Conservation (phyloP, 2,113 vertebrate species). For the Perca flavescens region DNA sequence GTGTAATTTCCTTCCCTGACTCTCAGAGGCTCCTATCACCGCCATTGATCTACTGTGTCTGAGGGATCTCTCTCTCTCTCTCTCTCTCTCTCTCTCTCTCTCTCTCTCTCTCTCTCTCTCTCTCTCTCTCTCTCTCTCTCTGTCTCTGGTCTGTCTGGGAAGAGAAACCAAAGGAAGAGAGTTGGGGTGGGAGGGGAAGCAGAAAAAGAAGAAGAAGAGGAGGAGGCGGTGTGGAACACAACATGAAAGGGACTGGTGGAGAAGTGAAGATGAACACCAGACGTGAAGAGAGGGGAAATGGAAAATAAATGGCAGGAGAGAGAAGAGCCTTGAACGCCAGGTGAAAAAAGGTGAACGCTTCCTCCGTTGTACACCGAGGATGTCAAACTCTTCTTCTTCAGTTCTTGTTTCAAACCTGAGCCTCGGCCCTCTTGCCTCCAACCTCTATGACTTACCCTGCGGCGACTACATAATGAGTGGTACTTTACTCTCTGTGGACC, state of each 20-base stretch:
- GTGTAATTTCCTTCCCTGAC: conserved; percentile 78
- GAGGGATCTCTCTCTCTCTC: conserved; percentile 51
- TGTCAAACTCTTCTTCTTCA: conserved; percentile 7
- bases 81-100: conserved; percentile 47
- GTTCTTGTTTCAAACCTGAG: conserved; percentile 37
- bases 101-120: conserved; percentile 49
- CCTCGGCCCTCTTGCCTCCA: conserved; percentile 11
- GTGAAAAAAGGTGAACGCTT: background rate
- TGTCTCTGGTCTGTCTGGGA: conserved; percentile 69
- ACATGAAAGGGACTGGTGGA: conserved; percentile 49
- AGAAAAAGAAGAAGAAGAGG: conserved; percentile 5
- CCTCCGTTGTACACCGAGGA: background rate
- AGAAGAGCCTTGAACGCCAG: background rate
- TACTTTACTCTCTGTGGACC: conserved; percentile 42
- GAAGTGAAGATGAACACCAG: conserved; percentile 35
- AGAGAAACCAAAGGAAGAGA: conserved; percentile 50
- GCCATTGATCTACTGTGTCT: conserved; percentile 75
- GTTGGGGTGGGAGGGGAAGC: background rate
- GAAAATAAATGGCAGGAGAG: conserved; percentile 5
- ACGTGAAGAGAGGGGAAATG: conserved; percentile 6
- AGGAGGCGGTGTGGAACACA: background rate
- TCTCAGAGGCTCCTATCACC: conserved; percentile 69
- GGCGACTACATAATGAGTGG: conserved; percentile 62
- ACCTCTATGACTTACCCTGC: conserved; percentile 59
- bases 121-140: conserved; percentile 37